Percentiles rank a stretch among this genome's conserved stretches.
Conservation (phyloP, 2,113 vertebrate species). For the Sinocyclocheilus grahami region DNA sequence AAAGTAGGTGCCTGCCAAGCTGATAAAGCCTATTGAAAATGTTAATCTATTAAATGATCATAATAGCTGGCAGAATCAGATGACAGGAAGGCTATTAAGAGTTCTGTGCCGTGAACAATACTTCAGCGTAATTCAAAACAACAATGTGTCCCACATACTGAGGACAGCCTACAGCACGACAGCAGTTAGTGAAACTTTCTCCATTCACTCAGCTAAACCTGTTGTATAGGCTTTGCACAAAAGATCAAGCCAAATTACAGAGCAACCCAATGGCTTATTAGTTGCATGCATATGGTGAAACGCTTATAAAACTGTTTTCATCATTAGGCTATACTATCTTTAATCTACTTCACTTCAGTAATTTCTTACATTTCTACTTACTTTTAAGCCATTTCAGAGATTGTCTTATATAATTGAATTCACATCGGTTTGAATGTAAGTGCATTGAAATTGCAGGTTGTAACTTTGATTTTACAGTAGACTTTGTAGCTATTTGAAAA, state of each 20-base stretch:
- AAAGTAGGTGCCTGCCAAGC: background rate
- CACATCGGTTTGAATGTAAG: no score
- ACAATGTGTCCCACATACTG: slow-evolving; percentile 46
- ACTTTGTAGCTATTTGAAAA: background rate
- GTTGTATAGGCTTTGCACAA: slow-evolving; percentile 35
- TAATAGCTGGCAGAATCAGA: slow-evolving; percentile 25
- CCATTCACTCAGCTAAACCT: slow-evolving; percentile 40
- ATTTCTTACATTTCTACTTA: background rate
- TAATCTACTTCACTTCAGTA: background rate
- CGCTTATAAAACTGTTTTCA: background rate
- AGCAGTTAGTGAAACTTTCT: slow-evolving; percentile 37
- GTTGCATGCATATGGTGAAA: background rate
- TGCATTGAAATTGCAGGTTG: background rate
- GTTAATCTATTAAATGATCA: background rate
- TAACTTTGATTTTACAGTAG: background rate
- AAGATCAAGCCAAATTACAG: slow-evolving; percentile 33
- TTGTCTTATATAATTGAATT: background rate
- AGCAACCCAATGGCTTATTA: background rate
- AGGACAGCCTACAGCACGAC: slow-evolving; percentile 42
- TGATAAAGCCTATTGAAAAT: slow-evolving; percentile 3
- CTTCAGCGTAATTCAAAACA: slow-evolving; percentile 46
- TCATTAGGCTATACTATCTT: background rate
- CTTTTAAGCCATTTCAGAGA: background rate
- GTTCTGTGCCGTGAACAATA: slow-evolving; percentile 29
- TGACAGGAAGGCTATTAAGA: slow-evolving; percentile 49